These are phyloP conservation scores for Cetoscarus ocellatus DNA, from an alignment of 2,797 vertebrate genomes.

Conservation along the genomic window DNA sequence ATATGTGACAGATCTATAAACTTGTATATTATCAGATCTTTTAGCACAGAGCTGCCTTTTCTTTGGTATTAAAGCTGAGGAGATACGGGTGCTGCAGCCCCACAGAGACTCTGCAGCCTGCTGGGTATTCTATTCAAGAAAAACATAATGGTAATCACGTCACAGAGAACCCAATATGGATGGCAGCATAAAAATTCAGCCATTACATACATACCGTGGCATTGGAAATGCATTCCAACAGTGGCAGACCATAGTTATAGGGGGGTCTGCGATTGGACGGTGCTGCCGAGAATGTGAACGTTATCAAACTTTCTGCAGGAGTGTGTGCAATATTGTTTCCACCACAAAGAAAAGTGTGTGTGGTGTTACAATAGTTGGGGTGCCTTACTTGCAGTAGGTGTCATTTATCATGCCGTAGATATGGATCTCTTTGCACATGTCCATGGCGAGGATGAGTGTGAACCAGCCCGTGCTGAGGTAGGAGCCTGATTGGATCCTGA, in stretches of 20 bases:
- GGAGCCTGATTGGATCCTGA: constrained; percentile 96
- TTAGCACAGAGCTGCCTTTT: neutral
- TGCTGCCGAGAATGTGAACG: constrained; percentile 43
- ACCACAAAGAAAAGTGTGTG: neutral
- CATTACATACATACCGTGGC: constrained; percentile 63
- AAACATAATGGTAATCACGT: constrained; percentile 59
- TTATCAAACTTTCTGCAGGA: constrained; percentile 37
- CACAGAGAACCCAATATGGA: constrained; percentile 62
- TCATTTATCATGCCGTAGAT: constrained; percentile 99
- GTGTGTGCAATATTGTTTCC: constrained; percentile 35
- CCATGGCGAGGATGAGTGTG: constrained; percentile 98
- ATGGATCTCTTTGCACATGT: constrained; percentile 96
- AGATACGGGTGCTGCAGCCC: constrained; percentile 30
- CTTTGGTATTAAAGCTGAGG: constrained; percentile 11
- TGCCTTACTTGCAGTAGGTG: constrained; percentile 98
- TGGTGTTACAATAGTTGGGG: neutral
- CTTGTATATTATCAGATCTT: neutral
- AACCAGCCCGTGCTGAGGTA: constrained; percentile 99
- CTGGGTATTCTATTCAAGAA: constrained; percentile 45
- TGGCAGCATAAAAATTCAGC: constrained; percentile 65
- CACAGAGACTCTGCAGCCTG: constrained; percentile 39
- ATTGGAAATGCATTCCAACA: constrained; percentile 52
- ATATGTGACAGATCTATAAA: neutral
- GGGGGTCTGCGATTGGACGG: constrained; percentile 34
- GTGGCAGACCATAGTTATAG: constrained; percentile 21